Evolutionary conservation across 2,888 invertebrate species (phyloP).

Genomic region (Scaptomyza cyrtandrae): DNA sequence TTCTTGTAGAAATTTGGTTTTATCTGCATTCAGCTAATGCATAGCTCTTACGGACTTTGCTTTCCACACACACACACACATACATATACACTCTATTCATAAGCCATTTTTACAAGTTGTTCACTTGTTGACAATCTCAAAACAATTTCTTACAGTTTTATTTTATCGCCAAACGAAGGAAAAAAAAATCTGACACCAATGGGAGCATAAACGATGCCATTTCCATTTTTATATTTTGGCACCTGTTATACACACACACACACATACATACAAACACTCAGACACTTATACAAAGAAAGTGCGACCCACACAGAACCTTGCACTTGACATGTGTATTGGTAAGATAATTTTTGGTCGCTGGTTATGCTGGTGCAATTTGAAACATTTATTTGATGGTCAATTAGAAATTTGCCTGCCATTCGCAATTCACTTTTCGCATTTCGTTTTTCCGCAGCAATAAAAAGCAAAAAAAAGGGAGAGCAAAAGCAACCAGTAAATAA

Average conservation of each 20-base stretch:
- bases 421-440: slow-evolving; percentile 59
- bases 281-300: neutral
- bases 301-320: slow-evolving; percentile 44
- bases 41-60: neutral
- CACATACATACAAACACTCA: slow-evolving; percentile 14
- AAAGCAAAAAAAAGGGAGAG: slow-evolving; percentile 46
- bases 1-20: neutral
- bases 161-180: slow-evolving; percentile 27
- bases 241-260: slow-evolving; percentile 66
- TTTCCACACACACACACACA: slow-evolving; percentile 1
- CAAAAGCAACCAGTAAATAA: slow-evolving; percentile 61
- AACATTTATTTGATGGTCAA: slow-evolving; percentile 71
- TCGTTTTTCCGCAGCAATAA: slow-evolving; percentile 58
- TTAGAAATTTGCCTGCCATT: slow-evolving; percentile 71
- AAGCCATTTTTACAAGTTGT: slow-evolving; percentile 32
- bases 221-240: slow-evolving; percentile 61
- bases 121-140: slow-evolving; percentile 68
- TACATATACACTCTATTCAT: slow-evolving; percentile 9
- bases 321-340: slow-evolving; percentile 60
- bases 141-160: slow-evolving; percentile 46
- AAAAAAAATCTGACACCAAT: slow-evolving; percentile 36
- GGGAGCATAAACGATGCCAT: slow-evolving; percentile 59
- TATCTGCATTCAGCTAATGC: neutral
- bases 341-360: slow-evolving; percentile 7
- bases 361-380: slow-evolving; percentile 46